These are phyloP conservation scores for Pyrgus malvae DNA, from an alignment of 2,888 invertebrate genomes.

Conservation along the genomic window DNA sequence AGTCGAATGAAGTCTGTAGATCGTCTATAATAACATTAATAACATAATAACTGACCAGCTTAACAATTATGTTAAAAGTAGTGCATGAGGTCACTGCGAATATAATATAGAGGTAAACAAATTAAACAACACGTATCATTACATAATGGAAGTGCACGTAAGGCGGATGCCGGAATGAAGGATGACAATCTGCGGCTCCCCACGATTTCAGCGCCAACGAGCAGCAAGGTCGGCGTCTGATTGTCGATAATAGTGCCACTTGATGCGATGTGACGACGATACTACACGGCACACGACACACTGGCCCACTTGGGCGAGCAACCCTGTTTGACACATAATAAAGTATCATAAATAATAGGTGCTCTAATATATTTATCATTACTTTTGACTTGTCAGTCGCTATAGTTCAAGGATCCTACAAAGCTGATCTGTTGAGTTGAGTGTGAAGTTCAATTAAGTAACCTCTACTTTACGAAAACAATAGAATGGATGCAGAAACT, in stretches of 20 bases:
- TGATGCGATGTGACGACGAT: slow-evolving; percentile 22
- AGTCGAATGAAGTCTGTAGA: no score
- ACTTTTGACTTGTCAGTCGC: neutral
- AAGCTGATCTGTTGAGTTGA: no score
- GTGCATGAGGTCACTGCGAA: neutral
- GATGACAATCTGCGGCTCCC: slow-evolving; percentile 76
- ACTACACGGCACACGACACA: slow-evolving; percentile 60
- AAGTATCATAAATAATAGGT: no score
- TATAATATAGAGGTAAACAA: slow-evolving; percentile 9
- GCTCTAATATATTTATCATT: no score
- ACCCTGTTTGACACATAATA: slow-evolving; percentile 1
- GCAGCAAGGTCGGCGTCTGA: slow-evolving; percentile 75
- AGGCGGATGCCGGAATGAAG: slow-evolving; percentile 75
- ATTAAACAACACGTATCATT: slow-evolving; percentile 38
- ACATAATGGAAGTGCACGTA: slow-evolving; percentile 69
- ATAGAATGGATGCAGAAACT: no score
- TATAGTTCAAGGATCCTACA: neutral
- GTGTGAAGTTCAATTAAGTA: no score
- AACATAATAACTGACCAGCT: no score
- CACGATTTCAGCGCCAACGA: slow-evolving; percentile 75
- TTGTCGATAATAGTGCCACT: slow-evolving; percentile 73
- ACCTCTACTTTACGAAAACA: no score
- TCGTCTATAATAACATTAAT: no score
- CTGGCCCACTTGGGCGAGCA: slow-evolving; percentile 56
- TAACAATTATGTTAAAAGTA: neutral